These are phyloP conservation scores for Neoitamus cyanurus DNA, from an alignment of 2,888 invertebrate genomes.

Conservation along the genomic window DNA sequence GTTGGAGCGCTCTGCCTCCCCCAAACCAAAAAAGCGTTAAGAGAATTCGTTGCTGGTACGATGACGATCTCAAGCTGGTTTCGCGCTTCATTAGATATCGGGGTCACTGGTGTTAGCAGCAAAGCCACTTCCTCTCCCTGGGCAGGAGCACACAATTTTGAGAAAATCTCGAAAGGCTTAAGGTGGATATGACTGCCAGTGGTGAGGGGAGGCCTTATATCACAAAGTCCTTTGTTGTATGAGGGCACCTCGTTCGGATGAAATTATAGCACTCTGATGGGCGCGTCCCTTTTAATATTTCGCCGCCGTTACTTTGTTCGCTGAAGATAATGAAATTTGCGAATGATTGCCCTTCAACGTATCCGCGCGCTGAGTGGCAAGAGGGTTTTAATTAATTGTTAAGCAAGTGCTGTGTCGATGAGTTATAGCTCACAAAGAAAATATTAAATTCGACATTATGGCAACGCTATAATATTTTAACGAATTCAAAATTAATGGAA, in stretches of 20 bases:
- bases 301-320: neutral
- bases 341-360: neutral
- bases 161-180: slow-evolving; percentile 1
- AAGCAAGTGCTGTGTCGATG: neutral
- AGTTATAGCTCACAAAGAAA: neutral
- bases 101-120: neutral
- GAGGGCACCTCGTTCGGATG: neutral
- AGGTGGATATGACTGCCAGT: neutral
- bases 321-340: neutral
- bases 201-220: neutral
- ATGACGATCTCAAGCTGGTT: neutral
- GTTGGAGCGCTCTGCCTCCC: neutral
- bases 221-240: neutral
- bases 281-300: neutral
- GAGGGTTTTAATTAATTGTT: neutral
- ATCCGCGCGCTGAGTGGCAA: neutral
- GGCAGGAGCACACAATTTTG: neutral
- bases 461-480: neutral
- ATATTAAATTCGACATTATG: neutral
- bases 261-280: neutral
- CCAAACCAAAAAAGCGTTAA: neutral
- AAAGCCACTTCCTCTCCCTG: neutral
- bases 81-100: neutral
- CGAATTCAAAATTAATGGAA: neutral
- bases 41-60: neutral